Conservation (phyloP, 2,797 vertebrate genomes). For the Acrossocheilus fasciatus region DNA sequence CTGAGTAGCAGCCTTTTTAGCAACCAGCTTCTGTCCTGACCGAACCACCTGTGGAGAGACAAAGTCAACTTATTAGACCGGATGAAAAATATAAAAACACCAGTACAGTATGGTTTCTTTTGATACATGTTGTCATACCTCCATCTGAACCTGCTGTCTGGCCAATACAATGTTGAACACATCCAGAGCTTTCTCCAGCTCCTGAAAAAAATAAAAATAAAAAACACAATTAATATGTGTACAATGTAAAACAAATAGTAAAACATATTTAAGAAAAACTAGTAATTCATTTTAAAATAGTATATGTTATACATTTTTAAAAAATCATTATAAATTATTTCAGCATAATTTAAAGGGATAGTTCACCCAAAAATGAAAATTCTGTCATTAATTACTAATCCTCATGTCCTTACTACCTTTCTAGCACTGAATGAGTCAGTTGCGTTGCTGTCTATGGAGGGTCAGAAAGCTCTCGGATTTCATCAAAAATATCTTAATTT, state of each 20-base stretch:
- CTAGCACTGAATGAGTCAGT: background rate
- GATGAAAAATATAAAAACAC: background rate
- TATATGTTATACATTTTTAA: background rate
- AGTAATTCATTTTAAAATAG: background rate
- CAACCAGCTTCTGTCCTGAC: constrained; percentile 88
- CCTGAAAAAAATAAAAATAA: constrained; percentile 69
- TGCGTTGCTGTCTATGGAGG: background rate
- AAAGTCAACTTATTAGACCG: background rate
- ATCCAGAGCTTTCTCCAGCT: constrained; percentile 90
- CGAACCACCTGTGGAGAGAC: constrained; percentile 82
- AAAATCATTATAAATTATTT: background rate
- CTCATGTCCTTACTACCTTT: background rate
- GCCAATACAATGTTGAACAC: constrained; percentile 92
- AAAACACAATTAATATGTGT: background rate
- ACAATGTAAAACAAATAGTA: background rate
- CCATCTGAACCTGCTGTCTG: constrained; percentile 93
- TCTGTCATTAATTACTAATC: background rate
- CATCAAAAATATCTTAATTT: background rate
- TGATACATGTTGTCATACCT: constrained; percentile 77
- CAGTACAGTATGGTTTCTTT: background rate
- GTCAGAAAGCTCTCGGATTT: background rate
- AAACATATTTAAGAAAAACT: background rate
- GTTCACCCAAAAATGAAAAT: background rate
- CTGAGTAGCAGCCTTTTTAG: constrained; percentile 81
- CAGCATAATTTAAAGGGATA: background rate